Evolutionary conservation across 1,140 invertebrate genomes (phyloP).

Genomic region (Onthophagus taurus): DNA sequence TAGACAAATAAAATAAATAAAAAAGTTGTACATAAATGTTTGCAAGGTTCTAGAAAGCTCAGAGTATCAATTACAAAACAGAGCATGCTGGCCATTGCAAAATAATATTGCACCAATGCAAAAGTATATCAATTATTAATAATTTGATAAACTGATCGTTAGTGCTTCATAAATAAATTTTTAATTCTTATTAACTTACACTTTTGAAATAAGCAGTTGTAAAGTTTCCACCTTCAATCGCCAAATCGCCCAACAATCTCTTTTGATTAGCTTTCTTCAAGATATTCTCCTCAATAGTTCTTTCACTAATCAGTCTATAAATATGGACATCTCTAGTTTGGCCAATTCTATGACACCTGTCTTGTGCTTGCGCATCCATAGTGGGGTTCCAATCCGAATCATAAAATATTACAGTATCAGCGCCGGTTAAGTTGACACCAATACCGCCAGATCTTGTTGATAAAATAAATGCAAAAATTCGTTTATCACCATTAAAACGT

Average conservation of each 20-base stretch:
- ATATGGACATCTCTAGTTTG: constrained; percentile 99
- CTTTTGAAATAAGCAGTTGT: constrained; percentile 96
- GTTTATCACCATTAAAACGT: constrained; percentile 88
- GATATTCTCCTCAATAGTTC: constrained; percentile 99
- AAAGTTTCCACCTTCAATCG: constrained; percentile 98
- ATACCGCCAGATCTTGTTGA: constrained; percentile 97
- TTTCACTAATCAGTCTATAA: constrained; percentile 91
- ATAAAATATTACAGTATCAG: constrained; percentile 99
- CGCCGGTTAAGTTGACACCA: constrained; percentile 97
- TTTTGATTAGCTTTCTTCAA: constrained; percentile 99
- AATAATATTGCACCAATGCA: no score
- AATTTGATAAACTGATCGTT: no score
- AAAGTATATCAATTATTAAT: no score
- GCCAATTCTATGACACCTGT: constrained; percentile 96
- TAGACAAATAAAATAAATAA: constrained; percentile 1
- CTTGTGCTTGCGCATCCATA: constrained; percentile 99
- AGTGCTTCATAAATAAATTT: no score
- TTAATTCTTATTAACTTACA: constrained; percentile 45
- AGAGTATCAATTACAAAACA: no score
- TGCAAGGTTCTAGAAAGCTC: no score
- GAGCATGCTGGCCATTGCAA: no score
- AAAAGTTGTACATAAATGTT: neutral
- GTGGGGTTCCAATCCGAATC: constrained; percentile 99
- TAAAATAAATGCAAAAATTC: constrained; percentile 96
- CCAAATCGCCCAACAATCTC: constrained; percentile 87